Evolutionary conservation across 2,113 vertebrate species (phyloP), one percentile per base, ranked within the genome.

Genomic region (Ptyas mucosa): DNA sequence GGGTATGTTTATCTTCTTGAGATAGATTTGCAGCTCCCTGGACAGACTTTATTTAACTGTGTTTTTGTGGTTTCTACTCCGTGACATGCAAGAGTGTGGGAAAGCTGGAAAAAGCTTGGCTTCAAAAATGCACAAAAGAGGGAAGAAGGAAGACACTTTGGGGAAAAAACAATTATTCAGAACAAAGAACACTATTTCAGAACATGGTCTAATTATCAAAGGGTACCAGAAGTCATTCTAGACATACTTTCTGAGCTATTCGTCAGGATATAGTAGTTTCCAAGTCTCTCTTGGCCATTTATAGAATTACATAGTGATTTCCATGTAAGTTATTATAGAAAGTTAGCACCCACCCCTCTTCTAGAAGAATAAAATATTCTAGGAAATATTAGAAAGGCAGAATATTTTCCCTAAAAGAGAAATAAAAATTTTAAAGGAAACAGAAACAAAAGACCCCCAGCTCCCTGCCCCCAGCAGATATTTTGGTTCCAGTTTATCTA

Each of bases 51-150:
- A 97, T 98, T 98, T 98, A 97, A 97, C 98, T 98, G 98, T 98
- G 98, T 99, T 99, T 98, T 99, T 99, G 98, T 97, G 98, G 99
- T 98, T 97, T 98, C 98, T 98, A 96, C 97, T 98, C 97, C 98
- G 97, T 99, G 98, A 99, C 98, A 98, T 97, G 98, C 98, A 98
- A 98, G 98, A 99, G 98, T 99, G 99, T 99, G 99, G 98, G 99
- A 99, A 99, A 99, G 99, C 98, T 98, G 98, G 99, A 99, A 99
- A 98, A 98, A 97, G 96, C 97, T 98, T 97, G 96, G 98, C 97
- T 98, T 97, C 97, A 98, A 98, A 99, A 98, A 98, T 98, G 98
- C 97, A 97, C 97, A 91, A 97, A 98, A 98, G 97, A 97, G 97
- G 98, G 97, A 95, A 97, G 97, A 95, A 96, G 75, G 75, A 81